Evolutionary conservation across 2,888 invertebrate genomes (phyloP).

Genomic region (Escarpia spicata): DNA sequence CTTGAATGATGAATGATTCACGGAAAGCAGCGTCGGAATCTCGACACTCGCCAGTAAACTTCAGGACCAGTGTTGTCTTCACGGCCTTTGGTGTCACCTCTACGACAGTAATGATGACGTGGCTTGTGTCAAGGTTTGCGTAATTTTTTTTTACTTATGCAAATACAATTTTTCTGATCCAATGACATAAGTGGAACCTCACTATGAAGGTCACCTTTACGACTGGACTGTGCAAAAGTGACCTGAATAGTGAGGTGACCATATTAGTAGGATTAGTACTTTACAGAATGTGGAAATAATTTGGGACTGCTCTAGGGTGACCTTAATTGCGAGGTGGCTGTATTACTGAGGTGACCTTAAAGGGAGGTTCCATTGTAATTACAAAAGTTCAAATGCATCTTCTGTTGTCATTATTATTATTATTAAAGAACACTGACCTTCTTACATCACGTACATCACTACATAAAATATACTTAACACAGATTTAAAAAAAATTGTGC

Average conservation of each 20-base stretch:
- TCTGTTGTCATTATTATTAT: background rate
- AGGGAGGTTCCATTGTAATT: background rate
- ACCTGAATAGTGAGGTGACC: too few species aligned
- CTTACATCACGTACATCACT: background rate
- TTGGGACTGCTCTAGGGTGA: too few species aligned
- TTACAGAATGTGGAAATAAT: too few species aligned
- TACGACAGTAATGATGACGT: background rate
- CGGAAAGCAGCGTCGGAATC: background rate
- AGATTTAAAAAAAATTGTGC: too few species aligned
- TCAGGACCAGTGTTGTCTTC: background rate
- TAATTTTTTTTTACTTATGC: background rate
- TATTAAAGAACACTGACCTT: background rate
- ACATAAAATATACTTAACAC: background rate
- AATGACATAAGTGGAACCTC: background rate
- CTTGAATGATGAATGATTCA: background rate
- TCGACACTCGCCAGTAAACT: conserved; percentile 8
- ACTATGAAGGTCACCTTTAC: too few species aligned
- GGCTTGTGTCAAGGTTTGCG: background rate
- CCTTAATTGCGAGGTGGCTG: too few species aligned
- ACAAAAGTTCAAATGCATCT: background rate
- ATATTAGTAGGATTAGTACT: too few species aligned
- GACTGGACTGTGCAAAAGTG: too few species aligned
- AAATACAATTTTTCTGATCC: background rate
- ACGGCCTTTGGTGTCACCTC: background rate
- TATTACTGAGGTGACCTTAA: too few species aligned